These are phyloP conservation scores for Chrysolina oricalcia DNA, from an alignment of 2,888 invertebrate species.

Conservation along the genomic window DNA sequence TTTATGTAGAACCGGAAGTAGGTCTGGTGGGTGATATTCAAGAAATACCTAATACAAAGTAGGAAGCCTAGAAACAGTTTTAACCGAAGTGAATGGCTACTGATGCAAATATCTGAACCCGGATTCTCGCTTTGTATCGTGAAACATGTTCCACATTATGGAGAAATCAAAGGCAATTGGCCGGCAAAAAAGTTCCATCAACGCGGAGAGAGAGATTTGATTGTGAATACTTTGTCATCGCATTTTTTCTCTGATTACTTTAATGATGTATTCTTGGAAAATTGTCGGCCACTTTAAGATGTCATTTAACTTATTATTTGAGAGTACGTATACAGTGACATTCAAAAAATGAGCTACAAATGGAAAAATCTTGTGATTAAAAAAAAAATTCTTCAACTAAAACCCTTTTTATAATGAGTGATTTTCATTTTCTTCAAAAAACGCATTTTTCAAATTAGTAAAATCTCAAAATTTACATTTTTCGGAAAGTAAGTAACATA, in stretches of 20 bases:
- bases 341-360: too few relatives aligned
- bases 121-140: conserved; percentile 12
- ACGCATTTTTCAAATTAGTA: too few relatives aligned
- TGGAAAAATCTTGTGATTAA: too few relatives aligned
- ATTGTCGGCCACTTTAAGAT: too few relatives aligned
- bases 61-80: conserved; percentile 10
- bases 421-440: too few relatives aligned
- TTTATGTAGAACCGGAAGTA: conserved; percentile 29
- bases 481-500: too few relatives aligned
- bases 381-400: too few relatives aligned
- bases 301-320: too few relatives aligned
- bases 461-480: too few relatives aligned
- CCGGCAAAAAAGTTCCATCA: not conserved
- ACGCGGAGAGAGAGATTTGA: not conserved
- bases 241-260: not conserved
- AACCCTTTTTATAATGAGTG: too few relatives aligned
- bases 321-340: too few relatives aligned
- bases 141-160: not conserved
- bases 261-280: too few relatives aligned
- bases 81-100: conserved; percentile 22
- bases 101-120: conserved; percentile 24
- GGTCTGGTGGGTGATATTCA: conserved; percentile 7
- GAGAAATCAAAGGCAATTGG: not conserved
- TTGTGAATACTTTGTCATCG: not conserved
- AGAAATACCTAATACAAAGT: conserved; percentile 9